These are phyloP conservation scores for Junonia oenone DNA, from an alignment of 2,888 invertebrate genomes.

Conservation along the genomic window DNA sequence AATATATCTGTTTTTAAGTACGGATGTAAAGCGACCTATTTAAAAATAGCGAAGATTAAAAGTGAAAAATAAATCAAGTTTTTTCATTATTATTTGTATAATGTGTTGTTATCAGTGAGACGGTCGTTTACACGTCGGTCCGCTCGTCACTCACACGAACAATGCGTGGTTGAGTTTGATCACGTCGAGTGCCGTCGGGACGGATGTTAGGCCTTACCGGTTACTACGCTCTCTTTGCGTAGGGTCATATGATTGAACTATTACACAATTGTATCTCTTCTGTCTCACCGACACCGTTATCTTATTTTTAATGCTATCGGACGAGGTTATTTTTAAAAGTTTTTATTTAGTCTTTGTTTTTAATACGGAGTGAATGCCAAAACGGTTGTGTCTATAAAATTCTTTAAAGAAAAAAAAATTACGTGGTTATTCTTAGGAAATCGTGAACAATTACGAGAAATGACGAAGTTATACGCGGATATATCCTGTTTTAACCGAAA, in stretches of 20 bases:
- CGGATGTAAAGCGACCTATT: not conserved
- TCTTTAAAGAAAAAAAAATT: not conserved
- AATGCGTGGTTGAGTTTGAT: slow-evolving; percentile 16
- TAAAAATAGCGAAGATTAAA: not conserved
- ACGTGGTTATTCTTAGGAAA: no score
- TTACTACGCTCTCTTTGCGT: slow-evolving; percentile 12
- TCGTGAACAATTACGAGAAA: slow-evolving; percentile 13
- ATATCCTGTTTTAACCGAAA: slow-evolving; percentile 74
- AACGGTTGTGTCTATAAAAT: not conserved
- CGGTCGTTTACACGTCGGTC: slow-evolving; percentile 8
- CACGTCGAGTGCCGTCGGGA: slow-evolving; percentile 13
- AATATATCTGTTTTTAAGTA: not conserved
- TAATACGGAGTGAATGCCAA: not conserved
- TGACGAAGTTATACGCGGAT: slow-evolving; percentile 45
- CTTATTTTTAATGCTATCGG: not conserved
- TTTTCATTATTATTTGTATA: not conserved
- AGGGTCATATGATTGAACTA: slow-evolving; percentile 26
- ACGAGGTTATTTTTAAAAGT: not conserved
- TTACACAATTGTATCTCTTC: slow-evolving; percentile 20
- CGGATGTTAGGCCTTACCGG: slow-evolving; percentile 18
- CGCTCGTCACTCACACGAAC: slow-evolving; percentile 11
- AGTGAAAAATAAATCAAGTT: not conserved
- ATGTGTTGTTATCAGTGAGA: slow-evolving; percentile 10
- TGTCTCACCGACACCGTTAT: slow-evolving; percentile 6
- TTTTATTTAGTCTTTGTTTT: not conserved